These are phyloP conservation scores for Cynaeus angustus DNA, from an alignment of 2,888 invertebrate species.

Conservation along the genomic window DNA sequence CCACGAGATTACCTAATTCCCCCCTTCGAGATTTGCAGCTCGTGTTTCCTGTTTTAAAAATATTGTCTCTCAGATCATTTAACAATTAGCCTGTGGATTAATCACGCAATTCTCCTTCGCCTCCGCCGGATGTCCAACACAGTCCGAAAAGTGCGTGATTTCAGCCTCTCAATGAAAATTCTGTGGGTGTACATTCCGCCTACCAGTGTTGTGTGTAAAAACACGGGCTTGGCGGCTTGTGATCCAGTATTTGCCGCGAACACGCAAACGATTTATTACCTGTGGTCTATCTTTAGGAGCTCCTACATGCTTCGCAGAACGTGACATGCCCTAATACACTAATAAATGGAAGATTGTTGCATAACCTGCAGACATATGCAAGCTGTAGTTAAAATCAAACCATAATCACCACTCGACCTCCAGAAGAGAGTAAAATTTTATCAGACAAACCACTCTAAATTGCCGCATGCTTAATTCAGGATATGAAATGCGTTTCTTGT, in stretches of 20 bases:
- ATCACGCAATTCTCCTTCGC: too few species aligned
- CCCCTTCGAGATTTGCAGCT: too few species aligned
- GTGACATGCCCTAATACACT: slow-evolving; percentile 30
- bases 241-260: slow-evolving; percentile 53
- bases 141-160: slow-evolving; percentile 30
- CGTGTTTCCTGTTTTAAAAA: too few species aligned
- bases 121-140: not conserved
- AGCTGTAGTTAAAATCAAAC: too few species aligned
- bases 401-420: too few species aligned
- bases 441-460: not conserved
- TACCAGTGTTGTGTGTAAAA: slow-evolving; percentile 49
- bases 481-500: slow-evolving; percentile 15
- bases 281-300: slow-evolving; percentile 44
- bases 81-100: too few species aligned
- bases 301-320: slow-evolving; percentile 37
- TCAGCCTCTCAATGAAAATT: not conserved
- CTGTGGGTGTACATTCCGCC: slow-evolving; percentile 42
- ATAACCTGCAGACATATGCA: slow-evolving; percentile 3
- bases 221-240: slow-evolving; percentile 53
- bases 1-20: too few species aligned
- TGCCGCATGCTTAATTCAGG: slow-evolving; percentile 14
- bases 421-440: too few species aligned
- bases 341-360: slow-evolving; percentile 16
- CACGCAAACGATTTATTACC: slow-evolving; percentile 50
- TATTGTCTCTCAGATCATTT: too few species aligned